Base-by-base conservation (phyloP, 2,888 invertebrate species). In the Steinernema carpocapsae region DNA sequence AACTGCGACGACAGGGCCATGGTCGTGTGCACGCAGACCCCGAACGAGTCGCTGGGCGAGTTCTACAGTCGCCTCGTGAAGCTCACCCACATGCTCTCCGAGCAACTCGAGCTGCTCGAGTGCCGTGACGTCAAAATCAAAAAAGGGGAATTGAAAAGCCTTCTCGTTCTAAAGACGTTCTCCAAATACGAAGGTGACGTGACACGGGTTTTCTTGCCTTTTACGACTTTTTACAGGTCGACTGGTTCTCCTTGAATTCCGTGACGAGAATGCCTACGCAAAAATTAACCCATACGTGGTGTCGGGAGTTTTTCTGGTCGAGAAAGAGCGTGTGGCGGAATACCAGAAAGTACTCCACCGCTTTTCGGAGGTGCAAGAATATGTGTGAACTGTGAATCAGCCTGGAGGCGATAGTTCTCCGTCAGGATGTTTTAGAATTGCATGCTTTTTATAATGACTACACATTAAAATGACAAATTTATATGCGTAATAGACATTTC, bases 321-420 rank as follows among this genome's bases (percentile, higher is more conserved):
- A 64, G 29, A 51, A 26, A 37, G 71, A 73, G 42, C 56, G 59
- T 24, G 56, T 72, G 26, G 70, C 46, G 6, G 51, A 75, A 19
- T 79, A 75, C 70, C 72, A 37, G 42, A 77, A 64, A 46, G 72
- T 56, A 22, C 46, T 79, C 12, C 81, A 79, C 72, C 76, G 80
- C 12, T 64, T 79, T 24, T 70, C 74, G 10, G 79, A 81, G 70
- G 72, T 81, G 19, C 72, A 76, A 24, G 73, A 74, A 56, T 76
- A 56, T 70, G 76, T 79, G 26, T 80, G 56, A 72, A 70, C 14
- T 48, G 14, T 48, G 37, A 37, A 3, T 37, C 37, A 37, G 37
- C 37, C 10, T 37, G 37, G 37, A 37, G 37, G 37, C 37, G 37
- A 37, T 3, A 37, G 37, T 37, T 37, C 37, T 37, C 37, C 37